Percentiles rank a stretch among this genome's conserved stretches.
These are phyloP conservation scores for Leptopilina myrica DNA, from an alignment of 2,888 invertebrate genomes.

Conservation along the genomic window DNA sequence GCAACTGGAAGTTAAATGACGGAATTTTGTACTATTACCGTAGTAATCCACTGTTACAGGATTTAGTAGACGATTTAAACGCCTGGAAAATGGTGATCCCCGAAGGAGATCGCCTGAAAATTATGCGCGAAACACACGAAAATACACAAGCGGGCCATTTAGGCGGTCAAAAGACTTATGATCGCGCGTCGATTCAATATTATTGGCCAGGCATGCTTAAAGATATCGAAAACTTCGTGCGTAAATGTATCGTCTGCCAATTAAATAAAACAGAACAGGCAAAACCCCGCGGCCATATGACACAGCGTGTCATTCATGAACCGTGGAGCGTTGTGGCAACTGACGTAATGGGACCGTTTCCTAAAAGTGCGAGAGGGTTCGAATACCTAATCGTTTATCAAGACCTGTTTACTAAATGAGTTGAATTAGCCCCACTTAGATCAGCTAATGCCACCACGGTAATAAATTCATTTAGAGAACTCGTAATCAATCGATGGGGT, in stretches of 20 bases:
- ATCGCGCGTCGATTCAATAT: constrained; percentile 33
- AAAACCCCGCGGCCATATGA: constrained; percentile 24
- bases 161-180: constrained; percentile 18
- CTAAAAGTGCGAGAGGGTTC: background rate
- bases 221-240: constrained; percentile 29
- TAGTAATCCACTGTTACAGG: background rate
- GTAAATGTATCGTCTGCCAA: constrained; percentile 32
- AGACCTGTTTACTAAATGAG: constrained; percentile 53
- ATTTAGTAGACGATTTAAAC: background rate
- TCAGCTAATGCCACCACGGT: constrained; percentile 39
- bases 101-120: background rate
- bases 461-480: constrained; percentile 47
- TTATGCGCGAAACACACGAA: background rate
- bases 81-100: background rate
- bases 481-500: constrained; percentile 50
- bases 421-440: constrained; percentile 45
- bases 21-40: background rate
- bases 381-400: constrained; percentile 36
- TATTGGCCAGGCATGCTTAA: constrained; percentile 43
- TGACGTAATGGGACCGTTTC: constrained; percentile 42
- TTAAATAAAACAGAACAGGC: constrained; percentile 29
- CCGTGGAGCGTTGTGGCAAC: constrained; percentile 42
- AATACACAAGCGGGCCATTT: constrained; percentile 8
- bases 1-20: background rate
- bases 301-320: constrained; percentile 26